phyloP scores from a whole-genome alignment of 2,113 vertebrate genomes.

The Catharus minimus region DNA sequence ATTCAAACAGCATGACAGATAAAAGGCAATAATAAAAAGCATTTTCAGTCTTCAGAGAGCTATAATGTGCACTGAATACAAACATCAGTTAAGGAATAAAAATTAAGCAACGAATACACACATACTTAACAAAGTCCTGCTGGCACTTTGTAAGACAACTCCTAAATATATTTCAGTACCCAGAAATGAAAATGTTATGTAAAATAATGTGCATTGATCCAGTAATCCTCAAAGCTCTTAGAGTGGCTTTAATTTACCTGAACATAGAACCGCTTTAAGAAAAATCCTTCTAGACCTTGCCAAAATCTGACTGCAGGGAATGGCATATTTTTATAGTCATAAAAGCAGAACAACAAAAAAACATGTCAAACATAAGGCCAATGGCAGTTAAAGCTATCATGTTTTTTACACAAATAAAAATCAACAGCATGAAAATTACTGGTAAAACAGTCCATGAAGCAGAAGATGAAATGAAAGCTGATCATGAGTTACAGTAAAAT shows the following conservation, averaged over 20 bases:
- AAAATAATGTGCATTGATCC: constrained; percentile 51
- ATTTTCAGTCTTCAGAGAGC: constrained; percentile 51
- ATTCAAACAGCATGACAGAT: constrained; percentile 68
- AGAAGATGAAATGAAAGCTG: constrained; percentile 11
- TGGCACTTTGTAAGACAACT: background rate
- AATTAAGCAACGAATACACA: background rate
- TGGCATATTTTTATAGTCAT: constrained; percentile 43
- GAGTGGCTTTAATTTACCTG: constrained; percentile 62
- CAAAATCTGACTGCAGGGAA: constrained; percentile 46
- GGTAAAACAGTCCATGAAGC: background rate
- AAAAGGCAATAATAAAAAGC: constrained; percentile 71
- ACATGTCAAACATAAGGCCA: constrained; percentile 29
- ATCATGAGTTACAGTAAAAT: background rate
- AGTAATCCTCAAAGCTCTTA: constrained; percentile 50
- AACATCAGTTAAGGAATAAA: constrained; percentile 40
- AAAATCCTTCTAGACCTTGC: constrained; percentile 50
- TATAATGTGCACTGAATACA: constrained; percentile 55
- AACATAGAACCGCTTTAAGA: constrained; percentile 49
- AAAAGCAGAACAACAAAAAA: constrained; percentile 56
- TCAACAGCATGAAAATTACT: constrained; percentile 12
- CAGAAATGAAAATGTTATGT: constrained; percentile 44
- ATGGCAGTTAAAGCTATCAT: background rate
- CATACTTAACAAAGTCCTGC: background rate
- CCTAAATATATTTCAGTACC: constrained; percentile 46
- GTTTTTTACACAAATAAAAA: constrained; percentile 32